Conservation (phyloP, 2,797 vertebrate species). For the Acrossocheilus wenchowensis region DNA sequence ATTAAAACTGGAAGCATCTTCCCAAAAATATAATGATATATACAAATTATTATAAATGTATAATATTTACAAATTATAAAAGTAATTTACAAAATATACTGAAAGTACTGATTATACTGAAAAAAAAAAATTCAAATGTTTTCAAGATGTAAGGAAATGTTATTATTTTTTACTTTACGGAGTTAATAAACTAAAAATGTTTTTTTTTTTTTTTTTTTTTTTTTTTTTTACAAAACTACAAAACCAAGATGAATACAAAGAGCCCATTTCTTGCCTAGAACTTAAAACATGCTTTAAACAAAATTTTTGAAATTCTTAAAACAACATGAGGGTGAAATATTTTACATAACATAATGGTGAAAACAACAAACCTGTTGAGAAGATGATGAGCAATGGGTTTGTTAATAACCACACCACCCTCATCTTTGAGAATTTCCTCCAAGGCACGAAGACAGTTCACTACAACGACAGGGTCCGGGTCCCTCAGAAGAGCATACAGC, state of each 20-base stretch:
- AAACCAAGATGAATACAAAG: not conserved
- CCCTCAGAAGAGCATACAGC: constrained; percentile 91
- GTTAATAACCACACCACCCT: constrained; percentile 95
- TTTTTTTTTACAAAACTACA: too few relatives aligned
- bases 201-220: too few relatives aligned
- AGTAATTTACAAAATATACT: not conserved
- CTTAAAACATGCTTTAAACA: not conserved
- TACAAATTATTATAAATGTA: not conserved
- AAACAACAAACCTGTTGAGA: constrained; percentile 86
- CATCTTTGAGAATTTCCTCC: constrained; percentile 91
- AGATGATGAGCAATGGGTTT: constrained; percentile 97
- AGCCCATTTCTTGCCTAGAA: not conserved
- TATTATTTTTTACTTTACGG: not conserved
- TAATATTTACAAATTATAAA: too few relatives aligned
- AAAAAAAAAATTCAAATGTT: not conserved
- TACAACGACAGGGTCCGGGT: constrained; percentile 93
- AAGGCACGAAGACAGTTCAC: constrained; percentile 95
- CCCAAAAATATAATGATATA: not conserved
- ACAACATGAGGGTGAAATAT: not conserved
- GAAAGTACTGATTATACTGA: not conserved
- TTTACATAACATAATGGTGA: not conserved
- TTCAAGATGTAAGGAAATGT: not conserved
- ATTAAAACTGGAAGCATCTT: not conserved
- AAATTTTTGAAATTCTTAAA: not conserved
- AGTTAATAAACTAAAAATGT: not conserved